A percentile compares a stretch with the other conserved stretches of the same genome.
phyloP scores from a whole-genome alignment of 2,113 vertebrate species.

The Dicerorhinus sumatrensis region DNA sequence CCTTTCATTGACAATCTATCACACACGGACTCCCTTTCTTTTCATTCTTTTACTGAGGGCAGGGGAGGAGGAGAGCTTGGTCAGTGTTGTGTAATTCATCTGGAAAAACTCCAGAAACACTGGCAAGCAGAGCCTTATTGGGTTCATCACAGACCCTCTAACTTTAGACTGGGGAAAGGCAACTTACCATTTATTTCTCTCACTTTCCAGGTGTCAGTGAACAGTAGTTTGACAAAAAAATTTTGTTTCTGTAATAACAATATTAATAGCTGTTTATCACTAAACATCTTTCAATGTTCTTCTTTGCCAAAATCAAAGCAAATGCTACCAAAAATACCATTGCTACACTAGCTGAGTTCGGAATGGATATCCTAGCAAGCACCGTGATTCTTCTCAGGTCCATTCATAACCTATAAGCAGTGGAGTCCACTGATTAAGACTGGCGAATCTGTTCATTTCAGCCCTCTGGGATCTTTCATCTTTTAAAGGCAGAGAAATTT shows the following conservation, averaged over 20 bases:
- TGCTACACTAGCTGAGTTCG: background rate
- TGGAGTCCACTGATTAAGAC: background rate
- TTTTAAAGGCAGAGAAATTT: background rate
- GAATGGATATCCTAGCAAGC: background rate
- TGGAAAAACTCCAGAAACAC: background rate
- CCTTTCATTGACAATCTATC: slow-evolving; percentile 19
- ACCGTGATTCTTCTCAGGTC: background rate
- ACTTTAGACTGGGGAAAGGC: background rate
- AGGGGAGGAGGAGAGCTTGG: background rate
- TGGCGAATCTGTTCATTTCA: background rate
- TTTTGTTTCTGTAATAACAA: background rate
- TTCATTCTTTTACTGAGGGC: background rate
- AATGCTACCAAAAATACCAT: background rate
- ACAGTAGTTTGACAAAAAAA: background rate
- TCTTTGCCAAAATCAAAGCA: background rate
- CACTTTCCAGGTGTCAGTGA: background rate
- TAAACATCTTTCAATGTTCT: background rate
- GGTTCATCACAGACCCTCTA: background rate
- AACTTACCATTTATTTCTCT: background rate
- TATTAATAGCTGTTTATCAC: background rate
- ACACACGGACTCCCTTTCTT: background rate
- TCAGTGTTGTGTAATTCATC: background rate
- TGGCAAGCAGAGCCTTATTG: background rate
- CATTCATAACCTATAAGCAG: background rate
- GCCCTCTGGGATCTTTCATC: background rate